Percentiles rank a stretch among this genome's conserved stretches.
Evolutionary conservation across 2,888 invertebrate genomes (phyloP).

Genomic region (Tenthredo notha): DNA sequence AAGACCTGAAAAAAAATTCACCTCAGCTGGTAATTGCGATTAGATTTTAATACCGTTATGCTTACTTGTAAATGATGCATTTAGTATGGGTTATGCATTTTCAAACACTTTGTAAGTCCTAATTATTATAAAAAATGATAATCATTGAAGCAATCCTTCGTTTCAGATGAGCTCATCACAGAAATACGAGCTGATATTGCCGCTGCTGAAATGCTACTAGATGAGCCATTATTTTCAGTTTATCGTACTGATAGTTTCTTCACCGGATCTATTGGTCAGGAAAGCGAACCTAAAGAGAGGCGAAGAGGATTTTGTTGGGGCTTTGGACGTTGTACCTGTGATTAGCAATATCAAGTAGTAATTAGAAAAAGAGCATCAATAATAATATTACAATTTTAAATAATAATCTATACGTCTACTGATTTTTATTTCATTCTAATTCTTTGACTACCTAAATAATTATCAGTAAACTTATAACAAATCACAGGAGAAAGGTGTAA

Average conservation of each 20-base stretch:
- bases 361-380: neutral
- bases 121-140: neutral
- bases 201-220: conserved; percentile 83
- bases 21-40: conserved; percentile 80
- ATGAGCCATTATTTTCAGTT: conserved; percentile 79
- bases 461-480: neutral
- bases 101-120: neutral
- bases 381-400: neutral
- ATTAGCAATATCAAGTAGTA: conserved; percentile 1
- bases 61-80: too few species aligned
- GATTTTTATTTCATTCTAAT: neutral
- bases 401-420: neutral
- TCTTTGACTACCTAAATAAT: neutral
- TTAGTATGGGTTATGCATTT: neutral
- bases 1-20: conserved; percentile 91
- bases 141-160: conserved; percentile 33
- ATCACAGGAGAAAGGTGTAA: neutral
- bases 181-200: conserved; percentile 91
- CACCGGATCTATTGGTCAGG: neutral
- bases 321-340: neutral
- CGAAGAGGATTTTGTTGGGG: conserved; percentile 4
- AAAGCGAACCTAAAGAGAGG: neutral
- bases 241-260: conserved; percentile 82
- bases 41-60: neutral
- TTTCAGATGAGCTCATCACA: conserved; percentile 85